Evolutionary conservation across 2,888 invertebrate species (phyloP).

Genomic region (Myathropa florea): DNA sequence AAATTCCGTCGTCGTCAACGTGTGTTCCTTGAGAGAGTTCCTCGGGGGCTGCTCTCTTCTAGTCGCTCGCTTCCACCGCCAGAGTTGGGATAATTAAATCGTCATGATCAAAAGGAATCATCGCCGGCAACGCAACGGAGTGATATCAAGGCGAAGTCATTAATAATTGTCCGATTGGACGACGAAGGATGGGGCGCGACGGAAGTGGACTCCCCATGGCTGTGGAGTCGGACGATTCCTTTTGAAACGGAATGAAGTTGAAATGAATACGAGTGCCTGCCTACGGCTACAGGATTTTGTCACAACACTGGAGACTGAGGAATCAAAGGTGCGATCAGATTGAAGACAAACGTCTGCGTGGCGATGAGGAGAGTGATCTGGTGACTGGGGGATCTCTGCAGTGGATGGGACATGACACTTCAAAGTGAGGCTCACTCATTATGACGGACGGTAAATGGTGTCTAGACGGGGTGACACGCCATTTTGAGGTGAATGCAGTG

Average conservation of each 20-base stretch:
- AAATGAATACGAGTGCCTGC: conserved; percentile 20
- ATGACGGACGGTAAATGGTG: not conserved
- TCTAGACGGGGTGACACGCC: not conserved
- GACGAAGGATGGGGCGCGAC: not conserved
- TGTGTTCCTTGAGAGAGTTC: not conserved
- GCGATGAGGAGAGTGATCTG: not conserved
- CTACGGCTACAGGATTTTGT: conserved; percentile 16
- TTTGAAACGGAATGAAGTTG: no score
- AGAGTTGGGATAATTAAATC: conserved; percentile 69
- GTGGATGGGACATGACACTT: not conserved
- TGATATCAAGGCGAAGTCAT: conserved; percentile 63
- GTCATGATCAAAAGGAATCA: conserved; percentile 70
- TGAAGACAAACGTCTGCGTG: not conserved
- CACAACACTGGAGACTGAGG: conserved; percentile 3
- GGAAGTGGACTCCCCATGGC: conserved; percentile 55
- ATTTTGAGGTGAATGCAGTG: not conserved
- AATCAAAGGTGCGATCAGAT: conserved; percentile 19
- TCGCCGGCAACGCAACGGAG: conserved; percentile 47
- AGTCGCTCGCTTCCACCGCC: conserved; percentile 20
- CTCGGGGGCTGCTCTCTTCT: no score
- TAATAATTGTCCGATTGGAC: conserved; percentile 58
- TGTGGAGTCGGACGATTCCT: conserved; percentile 8
- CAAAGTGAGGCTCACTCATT: not conserved
- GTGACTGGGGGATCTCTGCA: not conserved
- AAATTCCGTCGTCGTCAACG: conserved; percentile 66